Evolutionary conservation across 2,113 vertebrate species (phyloP), one percentile per base, ranked within the genome.

Genomic region (Orycteropus afer): DNA sequence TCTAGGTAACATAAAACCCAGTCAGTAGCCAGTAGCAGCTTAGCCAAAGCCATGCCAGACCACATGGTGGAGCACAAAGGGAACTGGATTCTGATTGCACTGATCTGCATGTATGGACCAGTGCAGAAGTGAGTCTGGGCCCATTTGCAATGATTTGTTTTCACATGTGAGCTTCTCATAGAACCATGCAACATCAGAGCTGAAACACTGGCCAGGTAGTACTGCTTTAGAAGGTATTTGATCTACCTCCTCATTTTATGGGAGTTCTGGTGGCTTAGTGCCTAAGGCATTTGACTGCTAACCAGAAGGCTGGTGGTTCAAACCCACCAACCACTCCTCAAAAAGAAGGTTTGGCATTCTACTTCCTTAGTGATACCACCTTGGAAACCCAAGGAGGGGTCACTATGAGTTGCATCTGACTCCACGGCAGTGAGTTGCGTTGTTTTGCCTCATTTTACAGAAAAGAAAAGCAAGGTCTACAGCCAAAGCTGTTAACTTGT

Each of bases 91-190:
- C 25, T 27, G 4, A n/a, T 13, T 47, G 77, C 37, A 34, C 57
- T 34, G 15, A 34, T 25, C 5, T 3, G 22, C 49, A 2, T 0
- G 0, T 1, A 17, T 49, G 40, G 17, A 4, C 67, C 11, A 15
- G 7, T n/a, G 34, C 5, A 1, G 17, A 0, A 10, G 29, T n/a
- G 78, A 37, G 18, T 17, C 47, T 14, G 34, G 51, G 74, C 47
- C 49, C 12, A 1, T 55, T 40, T 20, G 23, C 34, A 18, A 7
- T 23, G 59, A 8, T 29, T 1, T 27, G 4, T 37, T 88, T 95
- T 63, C 73, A 37, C 82, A 20, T 11, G n/a, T 55, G 42, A 63
- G 42, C 18, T 78, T 29, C 11, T 67, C 40, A 5, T 3, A 57
- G 55, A 90, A 4, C 14, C 40, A 9, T 12, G 34, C 0, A 10